Conservation (phyloP, 2,113 vertebrate species). For the Ctenodactylus gundi region DNA sequence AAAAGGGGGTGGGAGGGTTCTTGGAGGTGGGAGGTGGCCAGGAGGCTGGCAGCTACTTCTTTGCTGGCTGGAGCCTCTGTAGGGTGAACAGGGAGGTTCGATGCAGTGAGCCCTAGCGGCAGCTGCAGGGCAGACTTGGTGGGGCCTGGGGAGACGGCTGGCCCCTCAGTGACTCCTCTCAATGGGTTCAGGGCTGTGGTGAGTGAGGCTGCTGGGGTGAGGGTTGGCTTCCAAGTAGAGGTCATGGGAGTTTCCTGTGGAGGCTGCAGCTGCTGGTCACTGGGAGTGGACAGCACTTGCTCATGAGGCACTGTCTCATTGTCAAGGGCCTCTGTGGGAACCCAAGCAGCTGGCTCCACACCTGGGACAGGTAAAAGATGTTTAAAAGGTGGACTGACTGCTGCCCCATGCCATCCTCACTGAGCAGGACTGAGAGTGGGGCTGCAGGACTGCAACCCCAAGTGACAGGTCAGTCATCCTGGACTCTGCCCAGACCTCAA, state of each 20-base stretch:
- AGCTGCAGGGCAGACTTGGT: background rate
- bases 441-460: too few relatives aligned
- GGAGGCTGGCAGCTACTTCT: background rate
- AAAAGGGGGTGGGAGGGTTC: background rate
- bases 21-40: background rate
- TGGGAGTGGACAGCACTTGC: background rate
- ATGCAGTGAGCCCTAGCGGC: background rate
- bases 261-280: conserved; percentile 1
- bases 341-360: conserved; percentile 83
- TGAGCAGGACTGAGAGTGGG: background rate
- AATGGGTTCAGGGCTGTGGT: background rate
- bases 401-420: rapidly evolving
- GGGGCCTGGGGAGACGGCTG: background rate
- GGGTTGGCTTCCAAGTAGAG: background rate
- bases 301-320: conserved; percentile 41
- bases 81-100: background rate
- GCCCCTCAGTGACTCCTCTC: background rate
- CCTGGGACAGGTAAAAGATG: conserved; percentile 83
- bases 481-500: background rate
- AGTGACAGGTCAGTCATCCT: background rate
- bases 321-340: conserved; percentile 13
- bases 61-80: background rate
- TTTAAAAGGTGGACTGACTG: background rate
- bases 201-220: background rate
- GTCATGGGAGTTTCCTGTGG: background rate